Conservation (phyloP, 1,140 invertebrate genomes). For the Penaeus chinensis region DNA sequence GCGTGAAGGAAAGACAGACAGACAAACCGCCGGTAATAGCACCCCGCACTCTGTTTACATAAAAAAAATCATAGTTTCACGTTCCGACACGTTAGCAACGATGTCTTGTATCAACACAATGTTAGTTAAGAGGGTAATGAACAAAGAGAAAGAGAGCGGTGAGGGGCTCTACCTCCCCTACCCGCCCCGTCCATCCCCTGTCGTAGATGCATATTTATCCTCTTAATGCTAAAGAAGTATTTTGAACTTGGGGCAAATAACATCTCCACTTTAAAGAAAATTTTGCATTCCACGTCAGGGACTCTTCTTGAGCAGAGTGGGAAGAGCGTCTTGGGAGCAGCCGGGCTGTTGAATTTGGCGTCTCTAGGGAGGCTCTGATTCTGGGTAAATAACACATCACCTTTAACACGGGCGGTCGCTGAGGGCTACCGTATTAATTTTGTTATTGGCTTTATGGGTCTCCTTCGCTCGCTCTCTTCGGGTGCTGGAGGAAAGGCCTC, state of each 20-base stretch:
- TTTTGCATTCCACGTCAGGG: slow-evolving; percentile 22
- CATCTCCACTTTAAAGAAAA: slow-evolving; percentile 12
- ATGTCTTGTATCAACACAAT: no score
- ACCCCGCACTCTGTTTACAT: not conserved
- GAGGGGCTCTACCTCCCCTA: no score
- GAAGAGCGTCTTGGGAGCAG: not conserved
- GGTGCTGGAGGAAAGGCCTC: not conserved
- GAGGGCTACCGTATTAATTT: slow-evolving; percentile 37
- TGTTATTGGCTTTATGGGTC: slow-evolving; percentile 22
- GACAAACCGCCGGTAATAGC: not conserved
- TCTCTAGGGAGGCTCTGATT: slow-evolving; percentile 43
- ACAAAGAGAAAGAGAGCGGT: no score
- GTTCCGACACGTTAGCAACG: no score
- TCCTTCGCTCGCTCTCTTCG: not conserved
- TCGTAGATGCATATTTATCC: no score
- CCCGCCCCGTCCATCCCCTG: no score
- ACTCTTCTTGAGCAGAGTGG: not conserved
- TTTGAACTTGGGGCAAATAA: not conserved
- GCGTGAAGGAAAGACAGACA: slow-evolving; percentile 41
- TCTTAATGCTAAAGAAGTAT: not conserved
- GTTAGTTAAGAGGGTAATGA: no score
- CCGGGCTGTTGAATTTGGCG: slow-evolving; percentile 53
- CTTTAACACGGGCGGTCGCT: slow-evolving; percentile 43
- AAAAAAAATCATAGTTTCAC: no score
- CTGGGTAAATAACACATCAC: slow-evolving; percentile 54